A percentile compares a stretch with the other conserved stretches of the same genome.
These are phyloP conservation scores for Eristalinus aeneus DNA, from an alignment of 2,888 invertebrate species.

Conservation along the genomic window DNA sequence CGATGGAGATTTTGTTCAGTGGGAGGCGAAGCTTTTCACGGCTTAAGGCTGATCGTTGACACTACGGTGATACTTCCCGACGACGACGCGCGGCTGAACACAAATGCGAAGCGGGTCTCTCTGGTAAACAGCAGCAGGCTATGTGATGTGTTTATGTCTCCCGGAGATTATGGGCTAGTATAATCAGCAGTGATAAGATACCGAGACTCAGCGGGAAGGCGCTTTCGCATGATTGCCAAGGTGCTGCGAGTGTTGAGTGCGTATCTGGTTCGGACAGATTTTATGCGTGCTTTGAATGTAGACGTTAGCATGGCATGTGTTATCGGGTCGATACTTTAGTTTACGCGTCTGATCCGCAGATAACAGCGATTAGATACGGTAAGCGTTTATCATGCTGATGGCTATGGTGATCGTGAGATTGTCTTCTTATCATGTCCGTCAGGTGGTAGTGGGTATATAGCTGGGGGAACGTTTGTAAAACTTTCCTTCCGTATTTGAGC, in stretches of 20 bases:
- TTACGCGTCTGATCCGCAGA: not conserved
- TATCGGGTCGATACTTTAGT: not conserved
- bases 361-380: not conserved
- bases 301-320: not conserved
- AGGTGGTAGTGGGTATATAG: not conserved
- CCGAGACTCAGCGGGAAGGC: not conserved
- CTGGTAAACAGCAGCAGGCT: constrained; percentile 30
- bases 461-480: not conserved
- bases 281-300: not conserved
- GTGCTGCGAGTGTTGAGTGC: not conserved
- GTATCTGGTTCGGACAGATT: not conserved
- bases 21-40: constrained; percentile 44
- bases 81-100: not conserved
- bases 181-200: constrained; percentile 49
- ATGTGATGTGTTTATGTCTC: constrained; percentile 22
- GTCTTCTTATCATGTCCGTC: not conserved
- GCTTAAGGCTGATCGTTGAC: constrained; percentile 46
- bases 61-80: constrained; percentile 14
- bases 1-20: constrained; percentile 48
- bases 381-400: not conserved
- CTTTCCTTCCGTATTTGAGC: not conserved
- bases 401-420: not conserved
- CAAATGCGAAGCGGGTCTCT: not conserved
- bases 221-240: constrained; percentile 21
- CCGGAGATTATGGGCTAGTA: not conserved